Evolutionary conservation across 1,140 invertebrate species (phyloP).

Genomic region (Pachypsylla venusta): DNA sequence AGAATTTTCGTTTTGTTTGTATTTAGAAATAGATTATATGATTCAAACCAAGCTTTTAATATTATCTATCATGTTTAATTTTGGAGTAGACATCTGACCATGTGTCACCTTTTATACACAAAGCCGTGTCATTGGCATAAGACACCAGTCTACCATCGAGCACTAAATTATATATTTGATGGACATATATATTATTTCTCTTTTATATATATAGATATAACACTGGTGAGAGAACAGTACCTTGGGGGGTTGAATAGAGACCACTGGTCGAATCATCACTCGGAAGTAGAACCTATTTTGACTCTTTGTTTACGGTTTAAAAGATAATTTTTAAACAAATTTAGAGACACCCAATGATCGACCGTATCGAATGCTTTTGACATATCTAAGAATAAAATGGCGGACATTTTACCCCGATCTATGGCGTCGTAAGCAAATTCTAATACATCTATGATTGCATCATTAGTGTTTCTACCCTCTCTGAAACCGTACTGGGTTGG

Average conservation of each 20-base stretch:
- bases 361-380: slow-evolving; percentile 2
- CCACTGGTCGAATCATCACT: too few species aligned
- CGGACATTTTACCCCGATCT: background rate
- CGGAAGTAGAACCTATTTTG: too few species aligned
- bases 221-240: background rate
- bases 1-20: background rate
- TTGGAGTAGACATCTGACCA: background rate
- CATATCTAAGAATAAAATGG: background rate
- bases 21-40: background rate
- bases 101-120: background rate
- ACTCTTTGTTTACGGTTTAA: background rate
- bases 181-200: background rate
- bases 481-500: background rate
- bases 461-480: background rate
- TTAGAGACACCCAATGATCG: background rate
- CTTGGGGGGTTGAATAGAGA: background rate
- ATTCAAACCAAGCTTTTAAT: background rate
- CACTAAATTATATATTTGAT: background rate
- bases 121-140: background rate
- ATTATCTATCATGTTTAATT: background rate
- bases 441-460: background rate
- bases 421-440: background rate
- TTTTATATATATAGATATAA: too few species aligned
- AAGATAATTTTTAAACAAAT: background rate
- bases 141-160: background rate